Evolutionary conservation across 92 coral and sea anemone genomes (phyloP).

Genomic region (Porites evermanni): DNA sequence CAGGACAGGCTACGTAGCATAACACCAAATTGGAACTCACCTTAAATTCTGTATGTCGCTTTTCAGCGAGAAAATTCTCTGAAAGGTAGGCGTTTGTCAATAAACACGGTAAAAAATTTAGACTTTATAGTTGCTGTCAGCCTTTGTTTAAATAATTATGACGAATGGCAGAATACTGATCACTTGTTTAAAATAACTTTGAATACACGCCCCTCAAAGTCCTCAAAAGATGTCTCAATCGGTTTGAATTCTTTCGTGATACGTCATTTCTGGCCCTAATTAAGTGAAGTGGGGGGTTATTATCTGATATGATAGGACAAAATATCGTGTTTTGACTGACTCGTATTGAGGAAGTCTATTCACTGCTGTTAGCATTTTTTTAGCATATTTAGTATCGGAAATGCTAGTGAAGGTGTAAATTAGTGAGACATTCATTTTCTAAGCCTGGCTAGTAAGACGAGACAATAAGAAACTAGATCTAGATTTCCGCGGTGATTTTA

Average conservation of each 20-base stretch:
- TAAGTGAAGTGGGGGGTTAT: background rate
- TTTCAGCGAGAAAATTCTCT: too few species aligned
- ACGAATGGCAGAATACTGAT: background rate
- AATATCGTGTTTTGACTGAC: background rate
- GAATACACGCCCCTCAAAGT: background rate
- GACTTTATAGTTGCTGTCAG: too few species aligned
- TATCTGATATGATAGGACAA: background rate
- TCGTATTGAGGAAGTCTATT: constrained; percentile 11
- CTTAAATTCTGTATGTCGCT: background rate
- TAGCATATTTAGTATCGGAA: background rate
- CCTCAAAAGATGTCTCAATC: background rate
- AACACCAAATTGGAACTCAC: background rate
- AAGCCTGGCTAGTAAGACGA: too few species aligned
- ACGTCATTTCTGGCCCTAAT: background rate
- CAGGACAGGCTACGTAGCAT: too few species aligned
- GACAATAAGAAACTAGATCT: too few species aligned
- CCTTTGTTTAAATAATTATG: background rate
- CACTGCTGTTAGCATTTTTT: background rate
- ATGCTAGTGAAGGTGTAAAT: background rate
- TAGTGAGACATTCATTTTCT: too few species aligned
- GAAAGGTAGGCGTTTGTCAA: too few species aligned
- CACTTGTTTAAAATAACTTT: background rate
- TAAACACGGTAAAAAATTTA: too few species aligned
- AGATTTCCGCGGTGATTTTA: too few species aligned
- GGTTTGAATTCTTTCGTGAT: background rate